Percentiles rank a stretch among this genome's conserved stretches.
Evolutionary conservation across 2,888 invertebrate genomes (phyloP).

Genomic region (Bombylius discolor): DNA sequence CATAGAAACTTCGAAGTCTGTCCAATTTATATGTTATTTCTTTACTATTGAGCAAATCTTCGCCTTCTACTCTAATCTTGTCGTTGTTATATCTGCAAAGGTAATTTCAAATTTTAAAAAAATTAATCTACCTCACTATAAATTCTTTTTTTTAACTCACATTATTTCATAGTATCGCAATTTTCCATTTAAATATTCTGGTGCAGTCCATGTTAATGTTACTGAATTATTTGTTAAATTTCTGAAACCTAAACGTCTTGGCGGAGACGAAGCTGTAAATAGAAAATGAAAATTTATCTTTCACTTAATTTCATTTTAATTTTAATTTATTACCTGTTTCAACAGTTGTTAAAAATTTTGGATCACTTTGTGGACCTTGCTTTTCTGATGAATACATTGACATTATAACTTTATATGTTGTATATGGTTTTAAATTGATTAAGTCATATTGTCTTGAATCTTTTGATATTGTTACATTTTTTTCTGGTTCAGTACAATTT

Average conservation of each 20-base stretch:
- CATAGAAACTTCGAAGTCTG: slow-evolving; percentile 45
- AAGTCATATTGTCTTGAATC: slow-evolving; percentile 39
- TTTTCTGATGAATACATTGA: slow-evolving; percentile 47
- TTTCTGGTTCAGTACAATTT: slow-evolving; percentile 37
- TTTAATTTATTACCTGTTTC: slow-evolving; percentile 44
- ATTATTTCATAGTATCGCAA: slow-evolving; percentile 54
- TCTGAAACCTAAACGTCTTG: slow-evolving; percentile 38
- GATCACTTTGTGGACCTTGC: slow-evolving; percentile 41
- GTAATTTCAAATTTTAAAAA: neutral
- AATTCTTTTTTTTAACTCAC: slow-evolving; percentile 26
- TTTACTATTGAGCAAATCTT: slow-evolving; percentile 9
- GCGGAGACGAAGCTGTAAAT: slow-evolving; percentile 41
- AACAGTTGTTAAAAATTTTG: slow-evolving; percentile 50
- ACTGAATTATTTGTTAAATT: slow-evolving; percentile 48
- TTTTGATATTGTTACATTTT: slow-evolving; percentile 20
- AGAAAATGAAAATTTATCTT: neutral
- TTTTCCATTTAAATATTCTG: slow-evolving; percentile 57
- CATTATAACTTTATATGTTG: slow-evolving; percentile 58
- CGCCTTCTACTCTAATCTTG: slow-evolving; percentile 1
- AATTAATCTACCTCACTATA: neutral
- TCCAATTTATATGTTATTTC: slow-evolving; percentile 21
- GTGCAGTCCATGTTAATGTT: slow-evolving; percentile 50
- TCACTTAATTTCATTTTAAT: too few relatives aligned
- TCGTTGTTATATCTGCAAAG: slow-evolving; percentile 11
- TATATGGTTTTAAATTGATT: slow-evolving; percentile 55